Percentiles rank a stretch among this genome's conserved stretches.
Evolutionary conservation across 2,113 vertebrate species (phyloP).

Genomic region (Dunckerocampus dactyliophorus): DNA sequence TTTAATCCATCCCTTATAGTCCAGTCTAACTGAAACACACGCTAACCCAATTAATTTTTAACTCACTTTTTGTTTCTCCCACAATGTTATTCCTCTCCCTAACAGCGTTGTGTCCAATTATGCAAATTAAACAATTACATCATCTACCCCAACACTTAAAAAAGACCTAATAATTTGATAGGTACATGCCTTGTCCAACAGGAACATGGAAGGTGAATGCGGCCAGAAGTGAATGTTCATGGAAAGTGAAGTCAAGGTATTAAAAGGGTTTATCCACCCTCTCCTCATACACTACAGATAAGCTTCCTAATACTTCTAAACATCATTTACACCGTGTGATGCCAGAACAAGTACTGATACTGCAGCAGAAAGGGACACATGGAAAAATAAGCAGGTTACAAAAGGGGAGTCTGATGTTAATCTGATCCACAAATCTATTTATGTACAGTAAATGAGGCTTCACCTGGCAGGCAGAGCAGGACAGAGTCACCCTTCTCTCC

Average conservation of each 20-base stretch:
- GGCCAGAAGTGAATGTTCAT: constrained; percentile 2
- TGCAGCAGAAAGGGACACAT: neutral
- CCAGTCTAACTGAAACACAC: too few species aligned
- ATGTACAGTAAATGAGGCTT: neutral
- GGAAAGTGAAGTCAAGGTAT: constrained; percentile 1
- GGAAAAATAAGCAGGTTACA: neutral
- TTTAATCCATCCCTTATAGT: too few species aligned
- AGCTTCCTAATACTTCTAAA: neutral
- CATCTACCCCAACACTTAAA: too few species aligned
- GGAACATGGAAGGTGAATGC: constrained; percentile 5
- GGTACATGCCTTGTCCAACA: neutral
- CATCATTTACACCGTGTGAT: neutral
- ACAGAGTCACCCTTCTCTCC: constrained; percentile 77
- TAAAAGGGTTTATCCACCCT: neutral
- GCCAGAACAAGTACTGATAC: neutral
- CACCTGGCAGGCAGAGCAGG: constrained; percentile 80
- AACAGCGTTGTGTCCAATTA: too few species aligned
- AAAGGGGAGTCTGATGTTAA: neutral
- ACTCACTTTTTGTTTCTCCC: too few species aligned
- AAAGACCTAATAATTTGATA: neutral
- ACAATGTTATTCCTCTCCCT: too few species aligned
- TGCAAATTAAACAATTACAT: too few species aligned
- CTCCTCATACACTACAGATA: neutral
- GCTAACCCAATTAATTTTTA: too few species aligned
- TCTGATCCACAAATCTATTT: neutral